phyloP scores from a whole-genome alignment of 1,140 invertebrate genomes.

The Lepidurus apus region DNA sequence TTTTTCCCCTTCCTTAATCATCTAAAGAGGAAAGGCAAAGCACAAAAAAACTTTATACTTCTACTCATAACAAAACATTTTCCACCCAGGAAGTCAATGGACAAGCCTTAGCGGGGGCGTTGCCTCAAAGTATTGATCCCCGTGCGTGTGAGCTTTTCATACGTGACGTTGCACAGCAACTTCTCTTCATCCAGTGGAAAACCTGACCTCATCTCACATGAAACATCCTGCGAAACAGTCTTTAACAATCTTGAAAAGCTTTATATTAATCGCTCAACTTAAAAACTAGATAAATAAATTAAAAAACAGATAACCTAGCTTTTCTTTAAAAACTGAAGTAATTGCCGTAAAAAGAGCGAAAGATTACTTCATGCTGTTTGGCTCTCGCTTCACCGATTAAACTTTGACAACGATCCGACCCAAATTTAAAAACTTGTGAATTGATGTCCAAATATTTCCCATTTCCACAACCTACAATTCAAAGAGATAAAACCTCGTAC shows the following conservation, averaged over 20 bases:
- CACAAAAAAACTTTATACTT: background rate
- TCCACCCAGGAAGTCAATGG: conserved; percentile 20
- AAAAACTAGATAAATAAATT: background rate
- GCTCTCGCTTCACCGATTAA: conserved; percentile 69
- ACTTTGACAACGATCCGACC: conserved; percentile 75
- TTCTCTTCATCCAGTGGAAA: background rate
- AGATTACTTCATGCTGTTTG: conserved; percentile 70
- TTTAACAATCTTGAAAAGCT: background rate
- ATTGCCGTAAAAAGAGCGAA: too few relatives aligned
- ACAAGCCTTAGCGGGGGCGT: conserved; percentile 20
- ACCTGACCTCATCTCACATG: conserved; percentile 5
- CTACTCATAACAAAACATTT: conserved; percentile 16
- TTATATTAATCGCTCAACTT: background rate
- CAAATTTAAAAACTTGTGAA: conserved; percentile 74
- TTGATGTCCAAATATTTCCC: conserved; percentile 87
- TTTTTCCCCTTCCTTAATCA: background rate
- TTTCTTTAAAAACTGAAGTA: too few relatives aligned
- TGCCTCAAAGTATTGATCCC: conserved; percentile 18
- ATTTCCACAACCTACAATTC: conserved; percentile 76
- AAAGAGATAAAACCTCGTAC: background rate
- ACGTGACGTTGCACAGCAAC: conserved; percentile 17
- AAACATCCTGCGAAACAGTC: background rate
- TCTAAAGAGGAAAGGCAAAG: background rate
- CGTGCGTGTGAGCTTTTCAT: conserved; percentile 21
- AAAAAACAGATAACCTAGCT: too few relatives aligned